phyloP scores from a whole-genome alignment of 1,140 invertebrate genomes.

The Drosophila saltans region DNA sequence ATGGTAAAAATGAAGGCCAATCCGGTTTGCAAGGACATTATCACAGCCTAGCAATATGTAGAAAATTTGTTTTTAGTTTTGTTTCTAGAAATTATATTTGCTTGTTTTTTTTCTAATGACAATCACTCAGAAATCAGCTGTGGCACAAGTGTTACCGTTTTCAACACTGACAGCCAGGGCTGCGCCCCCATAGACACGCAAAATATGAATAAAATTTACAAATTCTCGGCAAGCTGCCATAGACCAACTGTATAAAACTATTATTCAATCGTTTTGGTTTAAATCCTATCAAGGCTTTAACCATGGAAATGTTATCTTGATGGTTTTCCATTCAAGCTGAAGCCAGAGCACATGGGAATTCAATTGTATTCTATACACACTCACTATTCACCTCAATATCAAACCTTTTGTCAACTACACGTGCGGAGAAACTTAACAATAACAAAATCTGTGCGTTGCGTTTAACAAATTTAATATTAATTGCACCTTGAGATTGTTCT shows the following conservation, averaged over 20 bases:
- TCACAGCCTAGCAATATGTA: constrained; percentile 25
- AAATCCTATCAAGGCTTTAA: not conserved
- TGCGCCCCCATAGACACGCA: not conserved
- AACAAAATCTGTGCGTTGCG: not conserved
- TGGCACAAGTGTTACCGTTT: constrained; percentile 23
- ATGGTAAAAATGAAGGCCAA: constrained; percentile 75
- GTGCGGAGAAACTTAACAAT: not conserved
- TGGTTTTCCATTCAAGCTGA: not conserved
- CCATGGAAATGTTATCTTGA: not conserved
- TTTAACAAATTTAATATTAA: not conserved
- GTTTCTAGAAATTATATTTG: constrained; percentile 23
- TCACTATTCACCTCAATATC: not conserved
- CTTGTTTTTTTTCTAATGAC: constrained; percentile 31
- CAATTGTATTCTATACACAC: not conserved
- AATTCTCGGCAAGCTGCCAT: not conserved
- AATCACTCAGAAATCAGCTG: constrained; percentile 68
- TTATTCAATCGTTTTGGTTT: not conserved
- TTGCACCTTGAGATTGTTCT: constrained; percentile 4
- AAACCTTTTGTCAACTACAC: not conserved
- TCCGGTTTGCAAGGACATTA: constrained; percentile 70
- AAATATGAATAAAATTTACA: constrained; percentile 1
- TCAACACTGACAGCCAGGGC: constrained; percentile 38
- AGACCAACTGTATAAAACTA: not conserved
- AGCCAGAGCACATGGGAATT: not conserved
- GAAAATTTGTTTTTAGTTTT: not conserved